A percentile compares a stretch with the other conserved stretches of the same genome.
Conservation (phyloP, 2,113 vertebrate species). For the Mobula birostris region DNA sequence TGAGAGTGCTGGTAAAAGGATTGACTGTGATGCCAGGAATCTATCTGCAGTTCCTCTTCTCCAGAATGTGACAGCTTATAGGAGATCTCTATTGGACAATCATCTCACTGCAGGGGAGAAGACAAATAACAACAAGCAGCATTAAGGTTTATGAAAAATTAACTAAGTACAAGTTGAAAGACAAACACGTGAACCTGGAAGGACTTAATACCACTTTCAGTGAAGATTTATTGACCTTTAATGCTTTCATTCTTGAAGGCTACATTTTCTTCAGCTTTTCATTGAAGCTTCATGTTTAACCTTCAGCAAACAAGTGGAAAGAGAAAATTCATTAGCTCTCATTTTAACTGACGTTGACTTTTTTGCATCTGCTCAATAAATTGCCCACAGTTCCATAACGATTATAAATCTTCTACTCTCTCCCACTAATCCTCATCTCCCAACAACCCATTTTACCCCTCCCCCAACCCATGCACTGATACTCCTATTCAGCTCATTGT, state of each 20-base stretch:
- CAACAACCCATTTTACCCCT: no score
- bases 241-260: neutral
- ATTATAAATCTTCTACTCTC: no score
- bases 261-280: neutral
- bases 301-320: neutral
- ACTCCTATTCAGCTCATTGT: neutral
- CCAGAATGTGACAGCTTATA: neutral
- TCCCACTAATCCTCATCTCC: no score
- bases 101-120: neutral
- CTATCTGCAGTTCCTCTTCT: neutral
- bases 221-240: neutral
- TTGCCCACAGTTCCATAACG: neutral
- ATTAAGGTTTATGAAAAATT: neutral
- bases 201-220: neutral
- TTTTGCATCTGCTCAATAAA: neutral
- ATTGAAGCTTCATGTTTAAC: neutral
- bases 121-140: neutral
- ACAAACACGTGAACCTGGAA: neutral
- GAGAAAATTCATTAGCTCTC: neutral
- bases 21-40: neutral
- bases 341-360: neutral
- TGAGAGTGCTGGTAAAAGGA: neutral
- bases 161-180: neutral
- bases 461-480: no score
- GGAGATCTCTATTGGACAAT: neutral